Conservation (phyloP, 2,888 invertebrate genomes). For the Erannis defoliaria region DNA sequence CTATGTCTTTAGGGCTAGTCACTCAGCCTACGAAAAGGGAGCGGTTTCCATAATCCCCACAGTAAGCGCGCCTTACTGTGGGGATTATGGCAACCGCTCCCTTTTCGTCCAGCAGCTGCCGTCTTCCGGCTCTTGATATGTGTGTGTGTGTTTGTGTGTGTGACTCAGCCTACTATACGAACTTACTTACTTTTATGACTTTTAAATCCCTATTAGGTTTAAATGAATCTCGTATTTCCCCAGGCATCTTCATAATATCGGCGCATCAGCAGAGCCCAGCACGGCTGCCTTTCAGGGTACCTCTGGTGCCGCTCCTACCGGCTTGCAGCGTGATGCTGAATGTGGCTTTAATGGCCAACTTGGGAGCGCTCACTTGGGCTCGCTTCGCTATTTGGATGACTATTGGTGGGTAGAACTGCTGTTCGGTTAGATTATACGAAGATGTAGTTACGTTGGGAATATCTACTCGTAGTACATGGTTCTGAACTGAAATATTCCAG, state of each 20-base stretch:
- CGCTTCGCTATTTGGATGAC: conserved; percentile 95
- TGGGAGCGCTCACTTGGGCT: conserved; percentile 93
- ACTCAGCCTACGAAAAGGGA: too few relatives aligned
- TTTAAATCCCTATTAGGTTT: not conserved
- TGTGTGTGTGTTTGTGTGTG: too few relatives aligned
- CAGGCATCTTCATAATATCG: conserved; percentile 90
- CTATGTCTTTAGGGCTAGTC: too few relatives aligned
- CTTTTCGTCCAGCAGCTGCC: too few relatives aligned
- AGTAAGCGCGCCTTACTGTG: too few relatives aligned
- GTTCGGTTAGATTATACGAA: not conserved
- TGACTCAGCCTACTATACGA: too few relatives aligned
- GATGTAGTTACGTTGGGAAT: not conserved
- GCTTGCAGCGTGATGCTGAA: conserved; percentile 93
- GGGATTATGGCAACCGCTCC: too few relatives aligned
- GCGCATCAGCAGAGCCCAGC: conserved; percentile 92
- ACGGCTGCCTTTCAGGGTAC: conserved; percentile 92
- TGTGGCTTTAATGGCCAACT: conserved; percentile 93
- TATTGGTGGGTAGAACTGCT: conserved; percentile 85
- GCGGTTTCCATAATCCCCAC: too few relatives aligned
- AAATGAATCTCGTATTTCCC: conserved; percentile 13
- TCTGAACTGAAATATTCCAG: too few relatives aligned
- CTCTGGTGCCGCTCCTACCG: conserved; percentile 92
- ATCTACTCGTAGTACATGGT: too few relatives aligned
- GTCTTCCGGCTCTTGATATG: too few relatives aligned
- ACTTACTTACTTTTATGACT: not conserved